phyloP scores from a whole-genome alignment of 2,113 vertebrate species.

The Ovibos moschatus region DNA sequence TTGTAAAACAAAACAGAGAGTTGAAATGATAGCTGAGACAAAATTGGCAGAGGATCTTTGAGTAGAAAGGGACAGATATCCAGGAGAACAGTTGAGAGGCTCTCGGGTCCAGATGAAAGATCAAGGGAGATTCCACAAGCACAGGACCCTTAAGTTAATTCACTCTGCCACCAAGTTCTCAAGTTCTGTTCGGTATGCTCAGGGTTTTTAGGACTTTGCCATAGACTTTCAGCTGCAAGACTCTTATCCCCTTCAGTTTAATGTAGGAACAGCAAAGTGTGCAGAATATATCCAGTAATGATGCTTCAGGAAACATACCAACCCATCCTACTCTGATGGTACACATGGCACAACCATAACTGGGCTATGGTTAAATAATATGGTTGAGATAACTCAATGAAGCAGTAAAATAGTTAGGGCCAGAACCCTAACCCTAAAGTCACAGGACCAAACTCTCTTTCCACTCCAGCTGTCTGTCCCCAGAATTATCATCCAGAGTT shows the following conservation, averaged over 20 bases:
- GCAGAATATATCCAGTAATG: background rate
- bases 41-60: background rate
- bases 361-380: too few species aligned
- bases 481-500: background rate
- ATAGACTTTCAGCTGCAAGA: background rate
- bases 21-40: background rate
- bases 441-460: background rate
- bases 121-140: background rate
- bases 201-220: background rate
- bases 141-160: background rate
- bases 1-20: background rate
- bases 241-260: background rate
- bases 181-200: too few species aligned
- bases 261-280: background rate
- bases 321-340: background rate
- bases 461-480: background rate
- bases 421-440: background rate
- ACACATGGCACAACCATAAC: background rate
- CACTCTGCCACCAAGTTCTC: background rate
- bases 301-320: too few species aligned
- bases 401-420: background rate
- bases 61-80: background rate
- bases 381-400: background rate
- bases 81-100: background rate
- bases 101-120: background rate